A percentile compares a stretch with the other conserved stretches of the same genome.
These are phyloP conservation scores for Xanthia icteritia DNA, from an alignment of 2,888 invertebrate genomes.

Conservation along the genomic window DNA sequence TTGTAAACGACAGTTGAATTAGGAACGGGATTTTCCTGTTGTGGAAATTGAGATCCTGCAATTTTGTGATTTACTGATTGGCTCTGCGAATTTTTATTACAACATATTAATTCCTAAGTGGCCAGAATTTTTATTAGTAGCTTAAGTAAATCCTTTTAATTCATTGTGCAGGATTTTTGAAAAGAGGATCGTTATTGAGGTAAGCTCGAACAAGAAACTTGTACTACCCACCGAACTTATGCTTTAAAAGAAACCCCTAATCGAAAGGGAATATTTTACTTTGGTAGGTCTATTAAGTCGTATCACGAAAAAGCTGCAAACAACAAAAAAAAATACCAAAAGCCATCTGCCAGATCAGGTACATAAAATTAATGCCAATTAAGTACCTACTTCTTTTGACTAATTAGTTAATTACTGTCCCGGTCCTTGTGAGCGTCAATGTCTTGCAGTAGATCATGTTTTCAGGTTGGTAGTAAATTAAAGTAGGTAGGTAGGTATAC, in stretches of 20 bases:
- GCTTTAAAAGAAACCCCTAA: neutral
- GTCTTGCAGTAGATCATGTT: neutral
- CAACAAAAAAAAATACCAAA: neutral
- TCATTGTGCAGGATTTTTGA: neutral
- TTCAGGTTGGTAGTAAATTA: neutral
- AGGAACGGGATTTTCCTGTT: conserved; percentile 49
- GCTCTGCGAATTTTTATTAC: conserved; percentile 5
- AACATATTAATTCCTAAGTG: neutral
- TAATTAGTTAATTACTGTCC: neutral
- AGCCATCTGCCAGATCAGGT: neutral
- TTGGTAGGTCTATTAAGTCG: neutral
- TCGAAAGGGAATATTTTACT: neutral
- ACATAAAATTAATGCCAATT: neutral
- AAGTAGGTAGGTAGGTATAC: conserved; percentile 16
- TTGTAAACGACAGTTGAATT: conserved; percentile 43
- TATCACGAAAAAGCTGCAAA: neutral
- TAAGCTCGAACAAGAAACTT: neutral
- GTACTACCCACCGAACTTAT: neutral
- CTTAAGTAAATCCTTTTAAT: neutral
- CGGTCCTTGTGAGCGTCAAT: neutral
- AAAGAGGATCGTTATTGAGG: neutral
- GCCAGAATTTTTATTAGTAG: neutral
- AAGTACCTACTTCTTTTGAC: neutral
- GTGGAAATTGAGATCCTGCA: conserved; percentile 30
- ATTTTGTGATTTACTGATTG: conserved; percentile 41